phyloP scores from a whole-genome alignment of 1,140 invertebrate species.

The Rhopalosiphum maidis region DNA sequence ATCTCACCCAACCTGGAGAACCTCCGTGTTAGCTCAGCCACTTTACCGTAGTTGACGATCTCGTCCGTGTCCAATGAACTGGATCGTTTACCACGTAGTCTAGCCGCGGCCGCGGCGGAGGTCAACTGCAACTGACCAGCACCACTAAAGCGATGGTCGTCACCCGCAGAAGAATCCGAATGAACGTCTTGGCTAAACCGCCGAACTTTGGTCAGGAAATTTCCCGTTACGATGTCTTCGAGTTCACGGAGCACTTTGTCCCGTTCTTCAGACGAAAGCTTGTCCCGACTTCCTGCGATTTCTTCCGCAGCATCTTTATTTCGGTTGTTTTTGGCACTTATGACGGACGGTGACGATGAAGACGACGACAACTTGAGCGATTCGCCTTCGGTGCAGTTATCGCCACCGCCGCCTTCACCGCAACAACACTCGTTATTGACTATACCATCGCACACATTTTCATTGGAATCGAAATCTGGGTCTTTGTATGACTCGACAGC shows the following conservation, averaged over 20 bases:
- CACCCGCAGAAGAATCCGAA: not conserved
- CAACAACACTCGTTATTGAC: not conserved
- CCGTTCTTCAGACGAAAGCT: conserved; percentile 65
- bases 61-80: conserved; percentile 44
- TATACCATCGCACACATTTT: not conserved
- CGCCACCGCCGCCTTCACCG: not conserved
- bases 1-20: conserved; percentile 67
- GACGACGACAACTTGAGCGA: not conserved
- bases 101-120: not conserved
- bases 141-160: not conserved
- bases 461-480: not conserved
- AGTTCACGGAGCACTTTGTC: conserved; percentile 66
- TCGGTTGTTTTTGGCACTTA: not conserved
- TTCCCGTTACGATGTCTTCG: conserved; percentile 63
- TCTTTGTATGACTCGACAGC: conserved; percentile 55
- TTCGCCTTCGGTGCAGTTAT: not conserved
- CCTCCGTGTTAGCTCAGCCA: conserved; percentile 69
- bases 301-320: not conserved
- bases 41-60: conserved; percentile 65
- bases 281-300: not conserved
- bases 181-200: conserved; percentile 19
- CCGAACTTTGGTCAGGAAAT: conserved; percentile 49
- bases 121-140: not conserved
- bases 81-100: conserved; percentile 25
- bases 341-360: not conserved